A percentile compares a stretch with the other conserved stretches of the same genome.
Conservation (phyloP, 2,113 vertebrate genomes). For the Talpa occidentalis region DNA sequence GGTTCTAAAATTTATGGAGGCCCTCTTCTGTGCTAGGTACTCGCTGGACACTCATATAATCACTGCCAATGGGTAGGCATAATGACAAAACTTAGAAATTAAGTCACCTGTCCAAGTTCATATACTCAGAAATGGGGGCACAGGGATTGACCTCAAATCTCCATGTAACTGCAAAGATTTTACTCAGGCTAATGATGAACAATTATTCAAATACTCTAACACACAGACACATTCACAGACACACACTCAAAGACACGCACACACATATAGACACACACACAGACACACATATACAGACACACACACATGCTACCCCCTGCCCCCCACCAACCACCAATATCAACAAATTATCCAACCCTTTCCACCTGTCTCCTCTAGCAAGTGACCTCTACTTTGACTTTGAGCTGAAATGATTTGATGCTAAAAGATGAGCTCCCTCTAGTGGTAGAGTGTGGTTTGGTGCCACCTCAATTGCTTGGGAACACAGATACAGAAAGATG, state of each 20-base stretch:
- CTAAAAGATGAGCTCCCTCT: constrained; percentile 65
- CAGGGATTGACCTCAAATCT: background rate
- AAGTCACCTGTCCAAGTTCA: background rate
- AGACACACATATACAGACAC: too few species aligned
- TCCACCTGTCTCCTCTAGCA: background rate
- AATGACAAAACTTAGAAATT: background rate
- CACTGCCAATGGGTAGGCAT: background rate
- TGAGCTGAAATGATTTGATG: background rate
- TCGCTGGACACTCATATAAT: background rate
- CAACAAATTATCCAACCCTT: background rate
- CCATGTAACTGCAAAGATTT: background rate
- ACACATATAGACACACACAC: too few species aligned
- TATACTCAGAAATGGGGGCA: background rate
- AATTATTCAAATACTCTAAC: background rate
- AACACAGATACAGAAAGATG: background rate
- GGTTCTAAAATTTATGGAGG: background rate
- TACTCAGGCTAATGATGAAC: background rate
- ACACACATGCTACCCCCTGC: too few species aligned
- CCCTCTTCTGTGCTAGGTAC: background rate
- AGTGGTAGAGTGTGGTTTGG: constrained; percentile 63
- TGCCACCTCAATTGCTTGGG: background rate
- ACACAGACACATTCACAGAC: too few species aligned
- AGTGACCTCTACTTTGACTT: background rate
- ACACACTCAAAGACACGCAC: background rate
- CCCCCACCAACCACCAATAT: too few species aligned